Percentiles rank a stretch among this genome's conserved stretches.
Conservation (phyloP, 2,797 vertebrate species). For the Gymnothorax javanicus region DNA sequence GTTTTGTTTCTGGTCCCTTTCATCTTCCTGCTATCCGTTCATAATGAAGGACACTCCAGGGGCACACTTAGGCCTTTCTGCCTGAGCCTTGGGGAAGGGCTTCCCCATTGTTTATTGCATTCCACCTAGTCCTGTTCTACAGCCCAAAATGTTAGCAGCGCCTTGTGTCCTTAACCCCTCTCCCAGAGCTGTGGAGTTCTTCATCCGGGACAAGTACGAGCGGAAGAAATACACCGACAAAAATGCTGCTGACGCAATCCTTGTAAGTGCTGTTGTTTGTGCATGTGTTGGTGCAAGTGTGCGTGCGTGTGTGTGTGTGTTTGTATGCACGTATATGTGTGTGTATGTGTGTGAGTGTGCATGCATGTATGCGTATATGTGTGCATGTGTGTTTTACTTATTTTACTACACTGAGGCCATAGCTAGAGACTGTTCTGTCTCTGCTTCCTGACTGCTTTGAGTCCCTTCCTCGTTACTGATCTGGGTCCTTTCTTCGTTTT, state of each 20-base stretch:
- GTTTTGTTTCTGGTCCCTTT: not conserved
- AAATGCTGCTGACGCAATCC: constrained; percentile 76
- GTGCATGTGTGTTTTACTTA: not conserved
- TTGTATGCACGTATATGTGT: not conserved
- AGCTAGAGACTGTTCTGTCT: too few relatives aligned
- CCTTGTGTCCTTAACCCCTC: constrained; percentile 74
- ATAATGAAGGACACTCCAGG: constrained; percentile 8
- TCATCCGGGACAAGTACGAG: constrained; percentile 99
- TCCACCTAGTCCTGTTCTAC: not conserved
- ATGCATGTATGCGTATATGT: not conserved
- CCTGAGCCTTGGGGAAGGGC: not conserved
- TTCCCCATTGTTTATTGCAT: too few relatives aligned
- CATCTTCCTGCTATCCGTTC: not conserved
- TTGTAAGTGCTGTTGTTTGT: constrained; percentile 77
- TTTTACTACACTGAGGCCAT: too few relatives aligned
- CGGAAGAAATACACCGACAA: constrained; percentile 96
- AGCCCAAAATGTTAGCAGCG: constrained; percentile 11
- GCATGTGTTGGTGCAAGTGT: not conserved
- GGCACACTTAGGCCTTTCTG: not conserved
- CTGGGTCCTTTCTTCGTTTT: too few relatives aligned
- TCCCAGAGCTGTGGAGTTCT: constrained; percentile 95
- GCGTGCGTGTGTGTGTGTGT: not conserved
- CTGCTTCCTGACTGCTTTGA: too few relatives aligned
- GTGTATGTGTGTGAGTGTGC: not conserved
- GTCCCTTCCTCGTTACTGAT: too few relatives aligned